phyloP scores from a whole-genome alignment of 2,797 vertebrate species.

The Anguilla pacifica region DNA sequence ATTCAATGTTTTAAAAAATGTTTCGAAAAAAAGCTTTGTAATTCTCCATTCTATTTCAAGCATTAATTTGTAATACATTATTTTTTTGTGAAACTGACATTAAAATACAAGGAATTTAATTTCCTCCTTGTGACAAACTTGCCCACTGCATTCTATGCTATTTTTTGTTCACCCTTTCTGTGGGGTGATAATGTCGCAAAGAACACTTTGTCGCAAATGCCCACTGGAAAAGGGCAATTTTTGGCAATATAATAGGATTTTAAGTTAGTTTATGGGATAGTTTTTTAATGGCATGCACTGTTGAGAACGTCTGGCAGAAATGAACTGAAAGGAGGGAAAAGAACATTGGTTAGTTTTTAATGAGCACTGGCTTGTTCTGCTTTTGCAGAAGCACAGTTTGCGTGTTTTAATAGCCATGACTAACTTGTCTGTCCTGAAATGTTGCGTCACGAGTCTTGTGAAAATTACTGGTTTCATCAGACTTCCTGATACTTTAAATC shows the following conservation, averaged over 20 bases:
- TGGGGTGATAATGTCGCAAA: neutral
- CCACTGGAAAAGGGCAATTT: neutral
- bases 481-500: neutral
- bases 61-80: neutral
- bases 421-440: neutral
- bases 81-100: neutral
- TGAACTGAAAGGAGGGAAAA: neutral
- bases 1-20: neutral
- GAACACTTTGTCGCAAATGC: neutral
- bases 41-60: neutral
- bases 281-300: neutral
- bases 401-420: neutral
- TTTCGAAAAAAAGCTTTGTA: neutral
- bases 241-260: neutral
- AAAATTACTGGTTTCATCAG: neutral
- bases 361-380: neutral
- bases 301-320: neutral
- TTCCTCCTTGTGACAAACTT: conserved; percentile 14
- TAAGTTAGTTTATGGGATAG: neutral
- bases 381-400: neutral
- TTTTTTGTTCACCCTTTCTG: conserved; percentile 7
- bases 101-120: neutral
- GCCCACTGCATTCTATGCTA: neutral
- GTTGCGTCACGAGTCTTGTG: neutral
- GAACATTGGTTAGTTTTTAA: neutral